Evolutionary conservation across 2,888 invertebrate genomes (phyloP).

Genomic region (Andrena fulva): DNA sequence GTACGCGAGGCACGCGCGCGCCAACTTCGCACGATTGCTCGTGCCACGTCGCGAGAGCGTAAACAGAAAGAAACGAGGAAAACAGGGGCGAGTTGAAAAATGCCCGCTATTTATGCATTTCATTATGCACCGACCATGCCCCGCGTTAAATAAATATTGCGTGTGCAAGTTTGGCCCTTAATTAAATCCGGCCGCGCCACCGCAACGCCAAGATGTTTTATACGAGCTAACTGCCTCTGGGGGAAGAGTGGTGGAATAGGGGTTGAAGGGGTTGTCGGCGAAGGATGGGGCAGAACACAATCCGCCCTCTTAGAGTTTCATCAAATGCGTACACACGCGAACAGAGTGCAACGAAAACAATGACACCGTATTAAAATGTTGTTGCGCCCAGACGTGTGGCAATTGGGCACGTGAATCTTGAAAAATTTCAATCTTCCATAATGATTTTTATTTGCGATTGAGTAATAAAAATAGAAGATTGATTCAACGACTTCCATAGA

Average conservation of each 20-base stretch:
- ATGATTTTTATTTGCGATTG: too few species aligned
- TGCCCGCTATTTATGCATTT: conserved; percentile 43
- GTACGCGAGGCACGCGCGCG: conserved; percentile 22
- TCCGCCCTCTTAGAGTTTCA: conserved; percentile 24
- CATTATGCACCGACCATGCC: conserved; percentile 43
- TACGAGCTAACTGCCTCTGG: background rate
- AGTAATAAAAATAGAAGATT: too few species aligned
- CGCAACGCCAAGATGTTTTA: conserved; percentile 43
- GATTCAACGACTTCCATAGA: too few species aligned
- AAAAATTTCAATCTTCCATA: too few species aligned
- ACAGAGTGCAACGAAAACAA: conserved; percentile 10
- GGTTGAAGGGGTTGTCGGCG: conserved; percentile 28
- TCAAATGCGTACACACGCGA: conserved; percentile 33
- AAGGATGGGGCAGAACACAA: conserved; percentile 6
- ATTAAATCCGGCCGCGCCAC: conserved; percentile 52
- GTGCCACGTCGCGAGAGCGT: background rate
- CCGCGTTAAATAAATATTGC: conserved; percentile 47
- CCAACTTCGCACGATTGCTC: conserved; percentile 3
- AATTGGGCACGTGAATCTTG: too few species aligned
- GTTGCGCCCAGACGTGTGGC: background rate
- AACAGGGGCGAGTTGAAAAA: conserved; percentile 6
- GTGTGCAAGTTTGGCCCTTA: conserved; percentile 46
- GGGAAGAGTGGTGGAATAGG: background rate
- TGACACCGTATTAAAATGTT: background rate
- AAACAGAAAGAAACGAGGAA: background rate